These are phyloP conservation scores for Pteropus alecto DNA, from an alignment of 2,113 vertebrate genomes.

Conservation along the genomic window DNA sequence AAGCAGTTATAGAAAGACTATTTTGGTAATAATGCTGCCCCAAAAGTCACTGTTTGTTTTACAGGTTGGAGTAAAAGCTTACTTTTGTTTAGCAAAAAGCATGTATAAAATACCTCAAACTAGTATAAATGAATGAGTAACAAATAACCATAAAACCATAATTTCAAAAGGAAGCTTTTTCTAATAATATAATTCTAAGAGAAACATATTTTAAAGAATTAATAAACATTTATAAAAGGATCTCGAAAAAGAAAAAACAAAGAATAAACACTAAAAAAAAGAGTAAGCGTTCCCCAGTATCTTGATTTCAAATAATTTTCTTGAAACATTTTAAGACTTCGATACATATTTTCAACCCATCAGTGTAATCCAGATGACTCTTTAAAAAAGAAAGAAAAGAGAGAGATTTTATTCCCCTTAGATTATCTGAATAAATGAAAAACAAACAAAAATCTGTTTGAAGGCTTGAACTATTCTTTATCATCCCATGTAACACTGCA, in stretches of 20 bases:
- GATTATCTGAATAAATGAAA: not conserved
- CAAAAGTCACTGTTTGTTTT: slow-evolving; percentile 52
- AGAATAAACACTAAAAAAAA: not conserved
- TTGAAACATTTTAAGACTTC: not conserved
- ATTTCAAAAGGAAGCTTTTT: slow-evolving; percentile 42
- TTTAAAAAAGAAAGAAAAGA: not conserved
- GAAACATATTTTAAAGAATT: not conserved
- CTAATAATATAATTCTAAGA: not conserved
- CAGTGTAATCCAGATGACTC: not conserved
- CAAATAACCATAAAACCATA: slow-evolving; percentile 27
- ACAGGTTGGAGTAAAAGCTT: slow-evolving; percentile 35
- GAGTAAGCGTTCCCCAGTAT: not conserved
- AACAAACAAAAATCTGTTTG: not conserved
- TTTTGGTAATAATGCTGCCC: not conserved
- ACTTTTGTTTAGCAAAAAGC: not conserved
- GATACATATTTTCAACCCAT: not conserved
- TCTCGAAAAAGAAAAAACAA: not conserved
- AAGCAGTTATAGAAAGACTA: slow-evolving; percentile 16
- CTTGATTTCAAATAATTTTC: not conserved
- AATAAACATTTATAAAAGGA: slow-evolving; percentile 3
- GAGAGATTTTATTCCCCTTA: not conserved
- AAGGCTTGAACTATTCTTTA: not conserved
- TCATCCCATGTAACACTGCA: not conserved
- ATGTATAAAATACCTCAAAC: slow-evolving; percentile 19
- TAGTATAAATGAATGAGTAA: not conserved